Evolutionary conservation across 1,140 invertebrate species (phyloP), one percentile per base, ranked within the genome.

Genomic region (Calliopsis andreniformis): DNA sequence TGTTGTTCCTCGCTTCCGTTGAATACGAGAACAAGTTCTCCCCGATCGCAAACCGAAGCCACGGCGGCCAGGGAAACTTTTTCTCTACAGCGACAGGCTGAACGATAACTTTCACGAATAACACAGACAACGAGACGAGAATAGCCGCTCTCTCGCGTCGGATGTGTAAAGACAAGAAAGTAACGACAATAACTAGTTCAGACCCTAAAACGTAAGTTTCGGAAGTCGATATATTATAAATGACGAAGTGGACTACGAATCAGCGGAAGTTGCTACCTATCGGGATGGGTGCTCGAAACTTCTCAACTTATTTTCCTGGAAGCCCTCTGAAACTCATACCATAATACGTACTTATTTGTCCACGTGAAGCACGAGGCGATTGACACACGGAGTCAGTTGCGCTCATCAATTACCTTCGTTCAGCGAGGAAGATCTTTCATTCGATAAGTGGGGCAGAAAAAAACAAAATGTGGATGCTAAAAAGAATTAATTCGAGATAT

Each of bases 281-380:
- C 10, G 32, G 32, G 49, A 53, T 14, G 25, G 23, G 4, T 7
- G 32, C 5, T 43, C 8, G 18, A 64, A 72, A 64, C 35, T 73
- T 73, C 43, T 8, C 6, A 66, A 49, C 61, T 55, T 72, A 63
- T 53, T 72, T 53, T 63, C 58, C 64, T 66, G 49, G 70, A 61
- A 55, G 66, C 14, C 49, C n/a, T 73, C 47, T 14, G 25, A 55
- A 63, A 64, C 59, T 42, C 42, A 25, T n/a, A 53, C 18, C 30
- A 18, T 8, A 8, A 32, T 47, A 25, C n/a, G 59, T 53, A 63
- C 25, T 53, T 42, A 61, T 64, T 63, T 72, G 42, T 64, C 58
- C 35, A 23, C 12, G 14, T n/a, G 6, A n/a, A 28, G 28, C 39
- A 18, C 1, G 35, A n/a, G 20, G 39, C 16, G 35, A 61, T 39